Base-by-base conservation (phyloP, 1,140 invertebrate species). In the Pseudomyrmex pallidus region DNA sequence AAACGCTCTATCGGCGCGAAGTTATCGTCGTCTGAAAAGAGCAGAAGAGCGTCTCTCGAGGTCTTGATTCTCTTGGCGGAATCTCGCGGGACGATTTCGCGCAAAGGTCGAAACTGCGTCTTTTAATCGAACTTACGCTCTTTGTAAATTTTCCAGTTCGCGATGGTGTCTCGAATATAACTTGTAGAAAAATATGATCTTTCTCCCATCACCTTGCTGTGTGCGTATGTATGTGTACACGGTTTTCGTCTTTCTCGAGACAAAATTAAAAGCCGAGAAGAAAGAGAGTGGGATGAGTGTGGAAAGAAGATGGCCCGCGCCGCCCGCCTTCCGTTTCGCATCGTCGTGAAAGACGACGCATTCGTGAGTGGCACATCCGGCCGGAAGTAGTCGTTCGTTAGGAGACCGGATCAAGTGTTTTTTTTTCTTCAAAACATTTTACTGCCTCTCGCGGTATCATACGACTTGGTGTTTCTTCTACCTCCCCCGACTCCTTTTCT, bases 371-470 rank as follows among this genome's bases (percentile, higher is more conserved):
- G 83, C 89, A 87, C 83, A 87, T 90, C 90, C 90, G 89, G 57
- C 54, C 89, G 90, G 90, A 91, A 91, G 85, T 90, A 82, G 82
- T 90, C 90, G 25, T 90, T 91, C 90, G 68, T 73, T 82, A 56
- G 22, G n/a, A 50, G 20, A 74, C 62, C 74, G 70, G 61, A 44
- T n/a, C n/a, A 63, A 80, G 66, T 87, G 82, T 87, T 90, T 90
- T 90, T 87, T 35, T 35, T 35, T 35, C 0, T 35, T 35, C 82
- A 66, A 86, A 86, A 20, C 88, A 85, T 83, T 46, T 25, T 52
- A 46, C 57, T 80, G 76, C 72, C 66, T 68, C 59, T 82, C 85
- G 62, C 61, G 62, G 82, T 84, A 82, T 89, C 80, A 76, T 59
- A 76, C 62, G 67, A 59, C 62, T 85, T 50, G 61, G 61, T 68